A percentile compares a stretch with the other conserved stretches of the same genome.
Evolutionary conservation across 2,797 vertebrate species (phyloP).

Genomic region (Hapalemur alaotrensis): DNA sequence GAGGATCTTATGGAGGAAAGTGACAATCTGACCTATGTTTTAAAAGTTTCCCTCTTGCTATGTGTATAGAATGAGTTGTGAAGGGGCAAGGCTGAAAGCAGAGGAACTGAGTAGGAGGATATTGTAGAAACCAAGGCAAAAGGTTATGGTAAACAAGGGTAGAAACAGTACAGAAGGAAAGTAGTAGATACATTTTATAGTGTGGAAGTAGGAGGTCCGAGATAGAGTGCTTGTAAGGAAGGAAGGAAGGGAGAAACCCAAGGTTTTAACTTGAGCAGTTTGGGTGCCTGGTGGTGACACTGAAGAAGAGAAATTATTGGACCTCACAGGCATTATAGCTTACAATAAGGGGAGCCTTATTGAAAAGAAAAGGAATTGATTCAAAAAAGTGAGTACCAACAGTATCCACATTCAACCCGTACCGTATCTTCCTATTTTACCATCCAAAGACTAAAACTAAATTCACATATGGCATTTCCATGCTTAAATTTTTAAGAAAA

Average conservation of each 20-base stretch:
- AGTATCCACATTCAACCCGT: not conserved
- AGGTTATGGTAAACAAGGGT: not conserved
- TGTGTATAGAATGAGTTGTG: not conserved
- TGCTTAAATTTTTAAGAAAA: slow-evolving; percentile 2
- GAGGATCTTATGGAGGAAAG: not conserved
- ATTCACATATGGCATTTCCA: not conserved
- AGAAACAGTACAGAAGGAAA: not conserved
- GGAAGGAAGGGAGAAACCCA: not conserved
- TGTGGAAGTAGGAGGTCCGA: not conserved
- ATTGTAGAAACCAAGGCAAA: not conserved
- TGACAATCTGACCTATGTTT: not conserved
- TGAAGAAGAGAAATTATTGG: not conserved
- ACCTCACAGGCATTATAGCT: not conserved
- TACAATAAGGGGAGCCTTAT: not conserved
- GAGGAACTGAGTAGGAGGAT: not conserved
- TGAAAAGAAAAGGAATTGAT: not conserved
- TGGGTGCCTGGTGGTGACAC: not conserved
- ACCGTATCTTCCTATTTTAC: not conserved
- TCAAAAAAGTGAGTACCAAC: not conserved
- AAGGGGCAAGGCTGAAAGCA: not conserved
- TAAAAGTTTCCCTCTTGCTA: not conserved
- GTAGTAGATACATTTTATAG: not conserved
- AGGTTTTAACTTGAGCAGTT: not conserved
- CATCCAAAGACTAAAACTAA: not conserved
- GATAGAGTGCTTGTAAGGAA: too few relatives aligned